phyloP scores from a whole-genome alignment of 2,888 invertebrate genomes.

The Pycnomerus fuliginosus region DNA sequence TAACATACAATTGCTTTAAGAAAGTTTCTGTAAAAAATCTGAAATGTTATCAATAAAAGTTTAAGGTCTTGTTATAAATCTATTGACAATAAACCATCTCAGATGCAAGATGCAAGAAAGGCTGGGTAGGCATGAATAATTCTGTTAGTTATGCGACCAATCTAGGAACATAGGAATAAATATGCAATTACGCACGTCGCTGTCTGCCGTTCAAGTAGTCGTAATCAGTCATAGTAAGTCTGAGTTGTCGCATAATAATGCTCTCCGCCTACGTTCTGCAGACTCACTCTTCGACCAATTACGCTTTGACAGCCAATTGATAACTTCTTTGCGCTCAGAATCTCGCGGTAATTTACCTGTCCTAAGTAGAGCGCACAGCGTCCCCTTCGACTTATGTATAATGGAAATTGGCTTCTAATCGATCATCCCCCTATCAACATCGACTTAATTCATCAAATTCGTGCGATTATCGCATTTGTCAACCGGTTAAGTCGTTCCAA shows the following conservation, averaged over 20 bases:
- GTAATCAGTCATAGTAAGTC: conserved; percentile 12
- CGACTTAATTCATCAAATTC: conserved; percentile 14
- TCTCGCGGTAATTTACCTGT: conserved; percentile 25
- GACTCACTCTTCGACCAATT: conserved; percentile 38
- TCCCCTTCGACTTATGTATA: conserved; percentile 11
- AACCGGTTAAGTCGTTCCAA: conserved; percentile 9
- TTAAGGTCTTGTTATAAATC: no score
- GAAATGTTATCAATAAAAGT: no score
- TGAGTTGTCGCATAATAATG: conserved; percentile 21
- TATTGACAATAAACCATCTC: no score
- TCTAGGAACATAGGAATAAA: no score
- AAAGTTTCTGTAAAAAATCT: no score
- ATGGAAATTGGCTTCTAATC: conserved; percentile 13
- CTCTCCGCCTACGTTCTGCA: conserved; percentile 18
- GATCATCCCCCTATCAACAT: conserved; percentile 9
- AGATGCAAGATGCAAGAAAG: no score
- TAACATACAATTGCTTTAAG: no score
- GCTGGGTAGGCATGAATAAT: no score
- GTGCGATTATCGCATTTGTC: conserved; percentile 16
- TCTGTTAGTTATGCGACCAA: no score
- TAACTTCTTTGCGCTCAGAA: conserved; percentile 47
- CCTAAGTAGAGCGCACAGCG: conserved; percentile 13
- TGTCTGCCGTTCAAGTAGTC: conserved; percentile 11
- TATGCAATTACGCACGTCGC: no score
- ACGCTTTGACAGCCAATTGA: conserved; percentile 47